A percentile compares a stretch with the other conserved stretches of the same genome.
phyloP scores from a whole-genome alignment of 1,140 invertebrate species.

The Globodera rostochiensis region DNA sequence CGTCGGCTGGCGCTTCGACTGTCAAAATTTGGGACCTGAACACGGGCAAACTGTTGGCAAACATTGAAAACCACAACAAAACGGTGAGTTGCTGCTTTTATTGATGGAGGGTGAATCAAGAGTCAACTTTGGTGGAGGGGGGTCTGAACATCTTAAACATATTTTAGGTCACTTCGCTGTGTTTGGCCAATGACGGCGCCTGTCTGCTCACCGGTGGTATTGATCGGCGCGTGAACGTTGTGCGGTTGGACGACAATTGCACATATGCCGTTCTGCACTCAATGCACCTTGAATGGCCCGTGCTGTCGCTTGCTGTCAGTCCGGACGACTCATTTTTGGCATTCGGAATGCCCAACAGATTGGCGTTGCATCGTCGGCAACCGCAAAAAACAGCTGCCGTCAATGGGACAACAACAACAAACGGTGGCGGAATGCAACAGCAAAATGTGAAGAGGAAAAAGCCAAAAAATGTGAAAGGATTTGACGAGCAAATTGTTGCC shows the following conservation, averaged over 20 bases:
- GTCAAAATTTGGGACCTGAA: conserved; percentile 91
- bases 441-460: conserved; percentile 3
- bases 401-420: background rate
- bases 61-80: conserved; percentile 82
- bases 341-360: conserved; percentile 80
- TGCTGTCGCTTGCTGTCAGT: conserved; percentile 81
- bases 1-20: conserved; percentile 86
- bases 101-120: background rate
- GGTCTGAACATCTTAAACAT: background rate
- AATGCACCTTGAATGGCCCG: conserved; percentile 83
- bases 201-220: conserved; percentile 84
- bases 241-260: conserved; percentile 76
- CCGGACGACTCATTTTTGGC: conserved; percentile 81
- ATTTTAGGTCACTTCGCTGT: conserved; percentile 59
- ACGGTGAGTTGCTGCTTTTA: conserved; percentile 71
- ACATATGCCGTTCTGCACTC: conserved; percentile 78
- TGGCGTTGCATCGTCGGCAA: conserved; percentile 81
- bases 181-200: conserved; percentile 77
- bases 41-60: conserved; percentile 78
- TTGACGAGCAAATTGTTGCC: background rate
- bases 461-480: conserved; percentile 12
- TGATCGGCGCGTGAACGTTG: conserved; percentile 89
- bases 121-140: conserved; percentile 20
- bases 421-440: background rate
- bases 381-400: conserved; percentile 21